phyloP scores from a whole-genome alignment of 2,888 invertebrate genomes.

The Eubasilissa splendida region DNA sequence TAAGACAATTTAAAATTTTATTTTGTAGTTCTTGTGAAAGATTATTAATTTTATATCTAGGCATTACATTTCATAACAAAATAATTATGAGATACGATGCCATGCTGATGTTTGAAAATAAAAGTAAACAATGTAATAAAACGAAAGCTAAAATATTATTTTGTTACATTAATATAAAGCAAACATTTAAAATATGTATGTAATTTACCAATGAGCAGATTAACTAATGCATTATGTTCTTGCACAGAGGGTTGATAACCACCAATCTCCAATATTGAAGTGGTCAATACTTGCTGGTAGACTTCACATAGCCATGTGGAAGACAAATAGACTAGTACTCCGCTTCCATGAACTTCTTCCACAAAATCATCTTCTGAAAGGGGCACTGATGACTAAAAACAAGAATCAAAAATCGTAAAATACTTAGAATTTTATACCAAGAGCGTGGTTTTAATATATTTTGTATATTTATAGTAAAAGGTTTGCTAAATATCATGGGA shows the following conservation, averaged over 20 bases:
- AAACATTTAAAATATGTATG: neutral
- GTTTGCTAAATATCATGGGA: too few relatives aligned
- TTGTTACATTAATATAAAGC: too few relatives aligned
- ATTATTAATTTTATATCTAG: too few relatives aligned
- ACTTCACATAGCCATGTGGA: conserved; percentile 95
- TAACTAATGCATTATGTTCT: conserved; percentile 79
- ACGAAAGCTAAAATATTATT: too few relatives aligned
- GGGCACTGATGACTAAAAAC: conserved; percentile 68
- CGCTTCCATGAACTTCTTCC: conserved; percentile 92
- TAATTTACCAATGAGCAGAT: conserved; percentile 80
- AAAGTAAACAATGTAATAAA: too few relatives aligned
- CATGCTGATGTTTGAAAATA: too few relatives aligned
- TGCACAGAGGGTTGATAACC: conserved; percentile 73
- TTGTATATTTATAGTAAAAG: too few relatives aligned
- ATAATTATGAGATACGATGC: too few relatives aligned
- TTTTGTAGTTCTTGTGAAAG: too few relatives aligned
- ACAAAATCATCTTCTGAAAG: conserved; percentile 91
- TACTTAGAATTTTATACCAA: neutral
- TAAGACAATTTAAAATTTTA: too few relatives aligned
- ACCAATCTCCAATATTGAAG: conserved; percentile 80
- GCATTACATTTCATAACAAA: too few relatives aligned
- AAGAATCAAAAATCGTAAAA: conserved; percentile 59
- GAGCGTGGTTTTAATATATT: too few relatives aligned
- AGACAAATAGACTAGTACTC: conserved; percentile 92
- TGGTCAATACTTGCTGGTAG: conserved; percentile 88